phyloP scores from a whole-genome alignment of 30 jellyfish, hydroid and myxozoan genomes.

The Morbakka virulenta region DNA sequence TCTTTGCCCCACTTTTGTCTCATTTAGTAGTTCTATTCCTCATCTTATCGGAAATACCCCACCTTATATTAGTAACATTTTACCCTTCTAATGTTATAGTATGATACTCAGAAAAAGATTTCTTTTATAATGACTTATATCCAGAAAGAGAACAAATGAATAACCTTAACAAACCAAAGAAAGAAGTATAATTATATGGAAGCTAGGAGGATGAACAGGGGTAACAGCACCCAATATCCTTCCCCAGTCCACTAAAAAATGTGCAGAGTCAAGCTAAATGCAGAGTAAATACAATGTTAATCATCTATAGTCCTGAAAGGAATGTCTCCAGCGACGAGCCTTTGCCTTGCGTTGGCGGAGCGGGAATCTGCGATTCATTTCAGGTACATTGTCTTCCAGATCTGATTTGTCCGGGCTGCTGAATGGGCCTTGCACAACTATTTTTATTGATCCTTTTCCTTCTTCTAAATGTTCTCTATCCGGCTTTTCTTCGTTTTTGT shows the following conservation, averaged over 20 bases:
- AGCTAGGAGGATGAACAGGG: too few relatives aligned
- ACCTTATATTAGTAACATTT: too few relatives aligned
- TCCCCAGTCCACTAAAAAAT: neutral
- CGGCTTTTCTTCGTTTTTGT: neutral
- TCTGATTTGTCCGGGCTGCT: slow-evolving; percentile 48
- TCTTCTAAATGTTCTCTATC: slow-evolving; percentile 1
- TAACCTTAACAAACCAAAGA: too few relatives aligned
- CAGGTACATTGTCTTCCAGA: slow-evolving; percentile 30
- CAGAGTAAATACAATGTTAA: neutral
- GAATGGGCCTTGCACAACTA: slow-evolving; percentile 13
- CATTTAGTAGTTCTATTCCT: too few relatives aligned
- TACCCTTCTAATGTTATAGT: too few relatives aligned
- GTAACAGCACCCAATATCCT: too few relatives aligned
- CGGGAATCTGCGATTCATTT: slow-evolving; percentile 31
- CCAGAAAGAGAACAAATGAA: too few relatives aligned
- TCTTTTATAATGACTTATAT: too few relatives aligned
- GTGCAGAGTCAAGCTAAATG: neutral
- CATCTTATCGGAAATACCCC: too few relatives aligned
- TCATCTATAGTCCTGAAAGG: slow-evolving; percentile 1
- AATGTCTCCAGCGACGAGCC: slow-evolving; percentile 1
- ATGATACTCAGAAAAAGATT: too few relatives aligned
- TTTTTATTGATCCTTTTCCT: slow-evolving; percentile 1
- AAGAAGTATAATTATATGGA: too few relatives aligned
- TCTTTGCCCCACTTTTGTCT: too few relatives aligned
- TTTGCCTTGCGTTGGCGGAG: slow-evolving; percentile 33